Conservation (phyloP, 2,797 vertebrate species). For the Lacerta agilis region DNA sequence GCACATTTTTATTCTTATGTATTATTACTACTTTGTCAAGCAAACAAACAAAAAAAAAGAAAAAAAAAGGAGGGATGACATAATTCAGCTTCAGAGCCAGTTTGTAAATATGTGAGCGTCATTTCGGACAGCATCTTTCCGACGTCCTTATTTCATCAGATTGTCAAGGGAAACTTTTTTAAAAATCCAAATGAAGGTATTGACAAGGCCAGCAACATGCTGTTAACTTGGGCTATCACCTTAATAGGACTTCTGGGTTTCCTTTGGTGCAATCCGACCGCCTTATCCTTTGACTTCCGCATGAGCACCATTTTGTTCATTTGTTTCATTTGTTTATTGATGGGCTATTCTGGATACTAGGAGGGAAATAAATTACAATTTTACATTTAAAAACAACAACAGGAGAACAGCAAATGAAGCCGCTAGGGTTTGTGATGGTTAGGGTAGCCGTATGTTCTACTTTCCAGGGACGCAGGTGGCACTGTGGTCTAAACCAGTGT, state of each 20-base stretch:
- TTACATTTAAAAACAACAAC: conserved; percentile 60
- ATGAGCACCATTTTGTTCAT: conserved; percentile 71
- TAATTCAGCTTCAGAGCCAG: too few species aligned
- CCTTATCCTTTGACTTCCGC: conserved; percentile 60
- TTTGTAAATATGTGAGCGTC: conserved; percentile 82
- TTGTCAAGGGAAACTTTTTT: conserved; percentile 78
- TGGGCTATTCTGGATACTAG: conserved; percentile 78
- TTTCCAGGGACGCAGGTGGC: too few species aligned
- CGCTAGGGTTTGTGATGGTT: too few species aligned
- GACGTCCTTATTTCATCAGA: conserved; percentile 72
- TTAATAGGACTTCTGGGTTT: conserved; percentile 72
- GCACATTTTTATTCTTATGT: too few species aligned
- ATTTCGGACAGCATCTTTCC: conserved; percentile 80
- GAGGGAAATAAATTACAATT: conserved; percentile 82
- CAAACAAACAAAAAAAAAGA: too few species aligned
- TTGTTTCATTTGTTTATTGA: conserved; percentile 75
- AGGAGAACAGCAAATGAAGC: too few species aligned
- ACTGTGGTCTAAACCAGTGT: too few species aligned
- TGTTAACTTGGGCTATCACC: conserved; percentile 75
- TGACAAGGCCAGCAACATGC: conserved; percentile 69
- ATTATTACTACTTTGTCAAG: too few species aligned
- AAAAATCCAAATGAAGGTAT: conserved; percentile 73
- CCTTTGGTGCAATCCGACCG: conserved; percentile 70
- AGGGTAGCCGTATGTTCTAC: too few species aligned
- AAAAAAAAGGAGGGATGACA: too few species aligned